These are phyloP conservation scores for Acrocephalus kingi DNA, from an alignment of 2,113 vertebrate genomes.

Conservation along the genomic window DNA sequence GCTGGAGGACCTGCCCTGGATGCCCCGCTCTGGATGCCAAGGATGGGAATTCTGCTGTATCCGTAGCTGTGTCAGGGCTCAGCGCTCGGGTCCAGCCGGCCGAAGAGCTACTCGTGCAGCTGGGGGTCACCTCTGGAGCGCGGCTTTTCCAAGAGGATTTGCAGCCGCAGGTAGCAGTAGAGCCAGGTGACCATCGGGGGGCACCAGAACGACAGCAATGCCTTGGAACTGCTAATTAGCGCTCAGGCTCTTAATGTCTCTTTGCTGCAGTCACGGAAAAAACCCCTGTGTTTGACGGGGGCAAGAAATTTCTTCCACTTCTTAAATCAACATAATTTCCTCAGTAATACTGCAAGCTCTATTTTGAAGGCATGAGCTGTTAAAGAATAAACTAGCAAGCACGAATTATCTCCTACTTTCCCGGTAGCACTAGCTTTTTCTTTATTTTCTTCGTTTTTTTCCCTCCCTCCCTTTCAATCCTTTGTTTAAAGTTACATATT, in stretches of 20 bases:
- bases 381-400: background rate
- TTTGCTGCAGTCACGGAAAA: background rate
- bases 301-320: background rate
- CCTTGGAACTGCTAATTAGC: background rate
- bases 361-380: background rate
- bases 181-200: constrained; percentile 50
- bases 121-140: background rate
- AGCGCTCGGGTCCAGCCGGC: background rate
- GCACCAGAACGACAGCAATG: constrained; percentile 52
- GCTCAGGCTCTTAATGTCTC: background rate
- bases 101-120: fast-evolving
- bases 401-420: background rate
- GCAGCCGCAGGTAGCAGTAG: background rate
- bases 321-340: background rate
- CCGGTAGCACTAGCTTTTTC: background rate
- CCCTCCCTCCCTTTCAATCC: fast-evolving
- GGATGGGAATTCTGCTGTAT: background rate
- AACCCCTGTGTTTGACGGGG: fast-evolving
- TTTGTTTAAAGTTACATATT: background rate
- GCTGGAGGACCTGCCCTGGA: background rate
- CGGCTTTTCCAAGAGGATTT: background rate
- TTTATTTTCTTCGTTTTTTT: too few relatives aligned
- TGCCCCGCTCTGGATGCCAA: background rate
- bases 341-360: background rate
- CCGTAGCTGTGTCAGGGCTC: background rate